A percentile compares a stretch with the other conserved stretches of the same genome.
phyloP scores from a whole-genome alignment of 2,113 vertebrate species.

The Cyanoderma ruficeps region DNA sequence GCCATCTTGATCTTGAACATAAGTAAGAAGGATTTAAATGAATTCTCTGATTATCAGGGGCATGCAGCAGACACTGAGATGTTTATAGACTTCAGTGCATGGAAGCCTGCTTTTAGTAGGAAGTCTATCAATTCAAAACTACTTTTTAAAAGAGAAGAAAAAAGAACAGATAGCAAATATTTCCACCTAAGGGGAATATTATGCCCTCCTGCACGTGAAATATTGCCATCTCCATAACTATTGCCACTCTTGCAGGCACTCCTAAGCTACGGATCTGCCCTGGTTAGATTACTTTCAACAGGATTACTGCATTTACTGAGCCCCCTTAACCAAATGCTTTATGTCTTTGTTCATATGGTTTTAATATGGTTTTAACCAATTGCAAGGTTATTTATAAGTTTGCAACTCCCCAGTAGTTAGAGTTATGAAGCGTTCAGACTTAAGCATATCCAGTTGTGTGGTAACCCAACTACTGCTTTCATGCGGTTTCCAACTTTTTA shows the following conservation, averaged over 20 bases:
- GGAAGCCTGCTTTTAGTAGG: background rate
- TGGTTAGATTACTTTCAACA: conserved; percentile 74
- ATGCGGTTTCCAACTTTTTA: conserved; percentile 82
- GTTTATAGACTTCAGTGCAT: background rate
- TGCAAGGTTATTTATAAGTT: conserved; percentile 95
- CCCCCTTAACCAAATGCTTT: conserved; percentile 73
- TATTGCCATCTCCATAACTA: background rate
- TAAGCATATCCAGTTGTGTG: conserved; percentile 93
- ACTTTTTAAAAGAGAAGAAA: background rate
- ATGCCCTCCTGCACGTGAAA: background rate
- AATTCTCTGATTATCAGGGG: background rate
- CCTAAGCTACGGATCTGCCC: conserved; percentile 52
- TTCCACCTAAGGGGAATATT: background rate
- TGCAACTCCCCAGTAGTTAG: conserved; percentile 88
- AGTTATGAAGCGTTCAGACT: conserved; percentile 90
- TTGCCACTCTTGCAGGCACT: conserved; percentile 16
- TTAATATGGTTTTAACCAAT: conserved; percentile 91
- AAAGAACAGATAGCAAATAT: background rate
- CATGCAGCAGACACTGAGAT: background rate
- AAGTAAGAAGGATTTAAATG: background rate
- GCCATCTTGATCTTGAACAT: background rate
- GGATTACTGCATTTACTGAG: conserved; percentile 73
- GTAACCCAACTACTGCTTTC: conserved; percentile 84
- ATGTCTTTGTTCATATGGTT: conserved; percentile 88
- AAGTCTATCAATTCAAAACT: background rate